Percentiles rank a stretch among this genome's conserved stretches.
These are phyloP conservation scores for Chrysodeixis includens DNA, from an alignment of 2,888 invertebrate genomes.

Conservation along the genomic window DNA sequence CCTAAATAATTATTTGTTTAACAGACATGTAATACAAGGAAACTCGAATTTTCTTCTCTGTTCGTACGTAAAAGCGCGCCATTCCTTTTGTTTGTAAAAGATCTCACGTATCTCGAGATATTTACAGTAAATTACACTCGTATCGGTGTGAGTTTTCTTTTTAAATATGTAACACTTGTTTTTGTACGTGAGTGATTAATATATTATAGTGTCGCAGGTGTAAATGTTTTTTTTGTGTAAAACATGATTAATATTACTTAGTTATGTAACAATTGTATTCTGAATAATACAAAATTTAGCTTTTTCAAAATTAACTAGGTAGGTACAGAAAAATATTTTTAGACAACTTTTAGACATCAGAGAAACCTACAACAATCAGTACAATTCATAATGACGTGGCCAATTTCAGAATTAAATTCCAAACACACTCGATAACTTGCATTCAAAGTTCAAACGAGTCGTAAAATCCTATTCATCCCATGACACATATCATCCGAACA, in stretches of 20 bases:
- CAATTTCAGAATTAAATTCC: no score
- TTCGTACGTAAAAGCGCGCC: neutral
- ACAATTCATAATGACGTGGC: no score
- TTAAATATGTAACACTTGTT: slow-evolving; percentile 1
- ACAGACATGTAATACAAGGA: neutral
- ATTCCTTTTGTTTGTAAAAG: slow-evolving; percentile 5
- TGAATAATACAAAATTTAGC: no score
- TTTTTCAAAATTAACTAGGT: no score
- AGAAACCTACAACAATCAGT: no score
- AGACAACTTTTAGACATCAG: no score
- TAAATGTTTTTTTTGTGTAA: neutral
- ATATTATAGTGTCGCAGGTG: neutral
- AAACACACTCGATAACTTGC: no score
- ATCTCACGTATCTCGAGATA: neutral
- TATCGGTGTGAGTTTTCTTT: neutral
- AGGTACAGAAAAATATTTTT: no score
- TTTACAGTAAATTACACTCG: slow-evolving; percentile 6
- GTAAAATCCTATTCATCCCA: neutral
- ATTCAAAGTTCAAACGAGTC: no score
- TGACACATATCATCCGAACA: no score
- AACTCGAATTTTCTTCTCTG: neutral
- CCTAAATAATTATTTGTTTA: neutral
- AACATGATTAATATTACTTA: no score
- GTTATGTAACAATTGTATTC: no score
- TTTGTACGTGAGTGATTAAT: neutral